These are phyloP conservation scores for Apamea monoglypha DNA, from an alignment of 2,888 invertebrate species.

Conservation along the genomic window DNA sequence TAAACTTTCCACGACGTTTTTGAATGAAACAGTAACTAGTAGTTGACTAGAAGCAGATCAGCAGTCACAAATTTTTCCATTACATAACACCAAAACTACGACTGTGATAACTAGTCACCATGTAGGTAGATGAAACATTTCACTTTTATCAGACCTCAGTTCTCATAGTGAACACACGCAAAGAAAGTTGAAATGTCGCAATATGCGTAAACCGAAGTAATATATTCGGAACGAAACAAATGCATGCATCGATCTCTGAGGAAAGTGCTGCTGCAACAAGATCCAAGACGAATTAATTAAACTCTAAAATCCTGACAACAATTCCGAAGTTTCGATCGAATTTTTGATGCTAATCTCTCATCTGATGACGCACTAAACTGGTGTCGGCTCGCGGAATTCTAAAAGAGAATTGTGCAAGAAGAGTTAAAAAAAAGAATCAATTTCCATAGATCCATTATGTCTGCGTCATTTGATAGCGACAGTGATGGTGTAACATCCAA, in stretches of 20 bases:
- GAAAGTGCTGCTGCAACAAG: conserved; percentile 31
- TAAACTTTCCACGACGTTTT: conserved; percentile 19
- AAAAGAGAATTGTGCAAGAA: conserved; percentile 54
- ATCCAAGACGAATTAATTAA: conserved; percentile 3
- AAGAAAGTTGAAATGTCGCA: conserved; percentile 64
- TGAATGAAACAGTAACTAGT: conserved; percentile 11
- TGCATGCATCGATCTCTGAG: conserved; percentile 45
- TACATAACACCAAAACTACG: conserved; percentile 51
- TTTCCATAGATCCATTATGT: conserved; percentile 52
- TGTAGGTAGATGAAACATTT: conserved; percentile 56
- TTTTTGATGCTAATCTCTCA: conserved; percentile 4
- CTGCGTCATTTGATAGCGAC: conserved; percentile 58
- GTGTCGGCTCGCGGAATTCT: conserved; percentile 32
- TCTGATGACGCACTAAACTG: conserved; percentile 8
- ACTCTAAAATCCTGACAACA: not conserved
- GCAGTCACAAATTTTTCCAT: conserved; percentile 30
- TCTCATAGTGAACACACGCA: conserved; percentile 42
- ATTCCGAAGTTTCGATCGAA: not conserved
- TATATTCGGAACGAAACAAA: conserved; percentile 46
- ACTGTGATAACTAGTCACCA: conserved; percentile 40
- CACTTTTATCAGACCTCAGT: conserved; percentile 57
- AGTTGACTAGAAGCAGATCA: conserved; percentile 42
- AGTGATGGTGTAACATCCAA: conserved; percentile 57
- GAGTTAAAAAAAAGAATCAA: conserved; percentile 34
- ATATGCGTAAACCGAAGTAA: conserved; percentile 54